Base-by-base conservation (phyloP, 2,113 vertebrate genomes). In the Nothocercus julius region DNA sequence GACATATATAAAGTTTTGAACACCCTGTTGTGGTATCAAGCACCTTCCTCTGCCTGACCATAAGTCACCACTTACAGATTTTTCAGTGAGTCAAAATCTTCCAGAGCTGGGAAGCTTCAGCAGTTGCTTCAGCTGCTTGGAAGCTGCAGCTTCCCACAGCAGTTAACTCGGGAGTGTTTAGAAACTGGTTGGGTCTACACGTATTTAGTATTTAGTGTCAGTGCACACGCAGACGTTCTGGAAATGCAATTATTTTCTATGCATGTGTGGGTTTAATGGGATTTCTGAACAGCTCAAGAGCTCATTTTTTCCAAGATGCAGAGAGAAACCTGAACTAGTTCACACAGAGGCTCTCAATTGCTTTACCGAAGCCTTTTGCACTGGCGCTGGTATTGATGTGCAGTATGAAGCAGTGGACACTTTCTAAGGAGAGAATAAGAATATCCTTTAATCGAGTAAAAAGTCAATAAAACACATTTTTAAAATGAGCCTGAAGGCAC, bases 391-490 rank as follows among this genome's bases (percentile, higher is more conserved):
- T 93, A 47, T 44, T 90, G 92, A 89, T 74, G 79, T 74, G 69
- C 77, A 45, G 18, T 51, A 38, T 66, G 59, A 87, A 87, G 67
- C 34, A 42, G 9, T 53, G 72, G 87, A 63, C 63, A 74, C 42
- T 85, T 47, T 70, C 89, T 92, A 79, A 89, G 59, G 59, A 87
- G 51, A 94, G 42, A 92, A 90, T 89, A 95, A 93, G 66, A 85
- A 80, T 88, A 95, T 96, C 79, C 49, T 93, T 96, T 93, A 96
- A 93, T 72, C 3, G 6, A 92, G 61, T 76, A 61, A 90, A 88
- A 96, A 92, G 86, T 92, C 92, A 97, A 95, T 92, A 92, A 94
- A 94, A 38, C 62, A 51, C 63, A 49, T 90, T 97, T 95, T 86
- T 61, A 34, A 96, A 95, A 92, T 36, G 34, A 94, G 47, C 81